Evolutionary conservation across 2,113 vertebrate species (phyloP), one percentile per base, ranked within the genome.

Genomic region (Caretta caretta): DNA sequence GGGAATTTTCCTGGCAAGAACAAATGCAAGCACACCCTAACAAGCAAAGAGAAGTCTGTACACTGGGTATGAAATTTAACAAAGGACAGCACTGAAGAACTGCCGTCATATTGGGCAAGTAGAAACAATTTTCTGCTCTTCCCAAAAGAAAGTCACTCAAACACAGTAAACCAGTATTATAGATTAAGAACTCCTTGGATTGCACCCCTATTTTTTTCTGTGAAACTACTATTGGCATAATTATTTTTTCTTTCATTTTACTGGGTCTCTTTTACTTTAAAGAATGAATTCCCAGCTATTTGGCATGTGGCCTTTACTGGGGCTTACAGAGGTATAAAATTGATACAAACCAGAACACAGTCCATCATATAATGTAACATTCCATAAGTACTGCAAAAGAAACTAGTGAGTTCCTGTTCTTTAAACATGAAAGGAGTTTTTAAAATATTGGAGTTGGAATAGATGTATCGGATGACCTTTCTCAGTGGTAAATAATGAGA

Each of bases 271-370:
- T 42, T 94, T 91, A 42, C 4, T 93, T 89, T 48, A 81, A 51
- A 84, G 38, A 62, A 83, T 48, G 10, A 31, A 84, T 93, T 84
- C 87, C 79, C 51, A 93, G 2, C 57, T 84, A 9, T 85, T 90
- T 92, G 10, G 84, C 86, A 56, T 31, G 75, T 10, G 42, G 12
- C 22, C 3, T 75, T 90, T 27, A 13, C 3, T 89, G 78, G 56
- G 31, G 81, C 89, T 96, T 82, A 76, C 7, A 20, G 11, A 92
- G 16, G 27, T 84, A 20, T 81, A 90, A 95, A 90, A 20, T 3
- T 38, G 49, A 78, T 69, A 90, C 53, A 92, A 92, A 93, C 22
- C 76, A 90, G 88, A 93, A 57, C 69, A 91, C 48, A 49, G 50
- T 46, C 76, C 59, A 87, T 72, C n/a, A 38, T 3, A 17, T 38